Base-by-base conservation (phyloP, 2,797 vertebrate genomes). In the Brachymystax lenok region DNA sequence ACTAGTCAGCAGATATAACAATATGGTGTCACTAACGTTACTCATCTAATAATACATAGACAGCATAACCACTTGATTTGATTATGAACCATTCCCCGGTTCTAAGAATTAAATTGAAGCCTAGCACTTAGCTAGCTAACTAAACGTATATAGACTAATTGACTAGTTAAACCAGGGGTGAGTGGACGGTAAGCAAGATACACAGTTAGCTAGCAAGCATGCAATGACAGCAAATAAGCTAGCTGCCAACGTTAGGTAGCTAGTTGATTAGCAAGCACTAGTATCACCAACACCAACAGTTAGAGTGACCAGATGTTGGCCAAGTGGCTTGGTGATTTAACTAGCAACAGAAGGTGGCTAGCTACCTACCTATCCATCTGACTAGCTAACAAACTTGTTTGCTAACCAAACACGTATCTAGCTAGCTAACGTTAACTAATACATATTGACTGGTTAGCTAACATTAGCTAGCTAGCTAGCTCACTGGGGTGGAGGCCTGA, bases 381-480 rank as follows among this genome's bases (percentile, higher is more conserved):
- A 17, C 27, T 72, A 69, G 35, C 67, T 72, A 67, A 30, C 13
- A 67, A 24, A 30, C 64, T 67, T 51, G 50, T 72, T 56, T 27
- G 24, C 17, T 30, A 30, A 30, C 27, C 27, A 30, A 72, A 24
- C 64, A 67, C 24, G 14, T 30, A 24, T n/a, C 12, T 56, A 56
- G 71, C 17, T 54, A 51, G 50, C 24, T 17, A 21, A 40, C 8
- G 33, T 40, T 21, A 61, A 61, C 59, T 61, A 61, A 61, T 21
- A 59, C 54, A 24, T 61, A 8, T 71, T 52, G 4, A 33, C 3
- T 71, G 24, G 46, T 27, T 54, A 52, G 24, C 50, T 72, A 33
- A 3, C 71, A 30, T 54, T 54, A 72, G 8, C 3, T 5, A 51
- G 3, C 8, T 21, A 70, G 59, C 21, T 61, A 12, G 59, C 21